A percentile compares a stretch with the other conserved stretches of the same genome.
phyloP scores from a whole-genome alignment of 1,140 invertebrate genomes.

The Saccostrea glomerata region DNA sequence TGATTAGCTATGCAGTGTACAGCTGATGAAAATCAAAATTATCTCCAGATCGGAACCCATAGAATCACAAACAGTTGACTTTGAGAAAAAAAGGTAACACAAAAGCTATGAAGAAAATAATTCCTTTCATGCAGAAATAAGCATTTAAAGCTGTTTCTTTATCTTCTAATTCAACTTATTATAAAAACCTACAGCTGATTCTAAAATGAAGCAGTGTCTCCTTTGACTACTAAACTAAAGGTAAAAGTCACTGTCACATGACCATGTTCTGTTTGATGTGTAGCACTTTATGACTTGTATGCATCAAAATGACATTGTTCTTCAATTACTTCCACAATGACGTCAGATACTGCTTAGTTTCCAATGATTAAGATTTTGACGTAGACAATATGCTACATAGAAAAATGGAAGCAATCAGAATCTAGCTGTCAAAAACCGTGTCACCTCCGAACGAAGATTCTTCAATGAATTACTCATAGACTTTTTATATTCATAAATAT shows the following conservation, averaged over 20 bases:
- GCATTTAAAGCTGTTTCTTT: background rate
- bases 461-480: background rate
- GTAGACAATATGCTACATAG: background rate
- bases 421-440: background rate
- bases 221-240: background rate
- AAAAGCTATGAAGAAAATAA: background rate
- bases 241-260: background rate
- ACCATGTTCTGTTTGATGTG: background rate
- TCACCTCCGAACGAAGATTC: background rate
- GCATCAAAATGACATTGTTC: background rate
- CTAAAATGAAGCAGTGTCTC: background rate
- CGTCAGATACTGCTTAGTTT: background rate
- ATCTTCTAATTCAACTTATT: background rate
- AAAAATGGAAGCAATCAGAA: background rate
- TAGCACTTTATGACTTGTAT: conserved; percentile 3
- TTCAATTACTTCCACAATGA: background rate
- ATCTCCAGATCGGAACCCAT: background rate
- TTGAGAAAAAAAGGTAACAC: background rate
- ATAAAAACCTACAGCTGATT: background rate
- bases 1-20: background rate
- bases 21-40: conserved; percentile 15
- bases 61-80: background rate
- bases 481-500: background rate
- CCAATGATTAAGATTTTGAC: background rate
- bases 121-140: background rate